These are phyloP conservation scores for Chromoteleia sp. DNA, from an alignment of 2,888 invertebrate species.

Conservation along the genomic window DNA sequence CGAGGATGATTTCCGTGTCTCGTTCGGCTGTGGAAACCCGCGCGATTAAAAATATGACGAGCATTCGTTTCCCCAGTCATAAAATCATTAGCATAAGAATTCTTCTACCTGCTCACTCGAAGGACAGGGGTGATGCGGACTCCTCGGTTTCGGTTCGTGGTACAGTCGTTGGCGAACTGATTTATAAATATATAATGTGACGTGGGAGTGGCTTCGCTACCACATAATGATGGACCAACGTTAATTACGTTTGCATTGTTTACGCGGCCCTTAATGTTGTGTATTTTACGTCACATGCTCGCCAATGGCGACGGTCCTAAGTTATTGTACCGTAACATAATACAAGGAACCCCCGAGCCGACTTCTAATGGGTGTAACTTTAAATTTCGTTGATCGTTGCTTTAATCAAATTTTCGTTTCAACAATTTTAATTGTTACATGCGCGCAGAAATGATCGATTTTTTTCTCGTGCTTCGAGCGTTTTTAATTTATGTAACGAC, in stretches of 20 bases:
- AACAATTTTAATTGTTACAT: background rate
- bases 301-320: slow-evolving; percentile 37
- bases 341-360: slow-evolving; percentile 6
- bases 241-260: slow-evolving; percentile 84
- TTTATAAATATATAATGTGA: slow-evolving; percentile 85
- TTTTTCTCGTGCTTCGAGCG: too few species aligned
- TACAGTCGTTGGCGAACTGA: slow-evolving; percentile 79
- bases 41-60: slow-evolving; percentile 85
- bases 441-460: too few species aligned
- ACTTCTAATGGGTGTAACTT: background rate
- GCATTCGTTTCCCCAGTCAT: slow-evolving; percentile 85
- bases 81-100: slow-evolving; percentile 85
- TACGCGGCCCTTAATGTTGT: slow-evolving; percentile 71
- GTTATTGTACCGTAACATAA: slow-evolving; percentile 40
- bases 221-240: slow-evolving; percentile 85
- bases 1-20: slow-evolving; percentile 75
- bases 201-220: slow-evolving; percentile 85
- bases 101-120: slow-evolving; percentile 81
- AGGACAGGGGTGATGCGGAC: slow-evolving; percentile 66
- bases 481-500: too few species aligned
- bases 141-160: slow-evolving; percentile 65
- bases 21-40: slow-evolving; percentile 79
- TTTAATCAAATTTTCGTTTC: background rate
- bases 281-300: slow-evolving; percentile 51
- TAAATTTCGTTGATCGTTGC: background rate